These are phyloP conservation scores for Myioborus miniatus DNA, from an alignment of 2,797 vertebrate species.

Conservation along the genomic window DNA sequence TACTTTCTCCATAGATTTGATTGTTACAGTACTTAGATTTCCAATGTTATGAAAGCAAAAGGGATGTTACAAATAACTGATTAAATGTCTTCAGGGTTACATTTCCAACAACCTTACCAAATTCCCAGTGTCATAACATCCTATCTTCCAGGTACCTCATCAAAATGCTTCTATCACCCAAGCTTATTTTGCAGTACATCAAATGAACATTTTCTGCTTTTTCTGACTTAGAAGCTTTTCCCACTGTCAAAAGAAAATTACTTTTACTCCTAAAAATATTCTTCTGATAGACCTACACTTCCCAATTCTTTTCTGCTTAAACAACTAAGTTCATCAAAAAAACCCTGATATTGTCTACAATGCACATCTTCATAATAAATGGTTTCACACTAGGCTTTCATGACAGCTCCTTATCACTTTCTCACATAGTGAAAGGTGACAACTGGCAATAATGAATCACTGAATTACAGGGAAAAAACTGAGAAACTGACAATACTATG, in stretches of 20 bases:
- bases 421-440: background rate
- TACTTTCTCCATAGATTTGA: background rate
- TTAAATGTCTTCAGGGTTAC: background rate
- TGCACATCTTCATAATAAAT: background rate
- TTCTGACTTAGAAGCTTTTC: background rate
- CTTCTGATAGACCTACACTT: background rate
- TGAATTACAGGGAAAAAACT: background rate
- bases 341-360: background rate
- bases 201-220: background rate
- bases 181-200: background rate
- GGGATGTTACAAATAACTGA: background rate
- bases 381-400: background rate
- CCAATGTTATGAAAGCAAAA: background rate
- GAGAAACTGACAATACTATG: background rate
- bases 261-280: background rate
- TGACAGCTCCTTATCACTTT: background rate
- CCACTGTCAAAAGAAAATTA: background rate
- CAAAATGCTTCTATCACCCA: background rate
- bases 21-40: background rate
- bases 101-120: background rate
- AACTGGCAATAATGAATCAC: background rate
- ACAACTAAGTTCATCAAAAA: background rate
- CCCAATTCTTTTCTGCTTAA: background rate
- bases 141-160: background rate
- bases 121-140: background rate